Conservation (phyloP, 1,140 invertebrate species). For the Cydia splendana region DNA sequence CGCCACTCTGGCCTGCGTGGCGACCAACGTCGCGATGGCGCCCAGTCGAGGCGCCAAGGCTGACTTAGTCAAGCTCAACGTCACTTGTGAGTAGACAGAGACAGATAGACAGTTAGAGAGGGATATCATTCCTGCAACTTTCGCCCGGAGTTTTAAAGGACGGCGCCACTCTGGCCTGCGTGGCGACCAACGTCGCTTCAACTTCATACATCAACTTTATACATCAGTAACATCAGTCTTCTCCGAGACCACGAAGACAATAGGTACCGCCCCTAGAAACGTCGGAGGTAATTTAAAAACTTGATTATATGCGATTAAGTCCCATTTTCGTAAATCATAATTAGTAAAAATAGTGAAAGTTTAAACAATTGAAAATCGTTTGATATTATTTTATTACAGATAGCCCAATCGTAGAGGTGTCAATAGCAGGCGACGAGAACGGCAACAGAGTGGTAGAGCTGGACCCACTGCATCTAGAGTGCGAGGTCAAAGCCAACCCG, state of each 20-base stretch:
- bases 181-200: slow-evolving; percentile 90
- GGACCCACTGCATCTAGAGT: slow-evolving; percentile 85
- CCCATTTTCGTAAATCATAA: too few species aligned
- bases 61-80: slow-evolving; percentile 89
- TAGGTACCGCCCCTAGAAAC: too few species aligned
- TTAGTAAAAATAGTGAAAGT: too few species aligned
- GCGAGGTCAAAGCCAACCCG: slow-evolving; percentile 88
- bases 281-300: too few species aligned
- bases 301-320: too few species aligned
- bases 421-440: slow-evolving; percentile 56
- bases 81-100: slow-evolving; percentile 86
- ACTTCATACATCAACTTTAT: too few species aligned
- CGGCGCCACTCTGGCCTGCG: slow-evolving; percentile 88
- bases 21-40: slow-evolving; percentile 88
- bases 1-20: slow-evolving; percentile 89
- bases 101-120: background rate
- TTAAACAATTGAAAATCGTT: too few species aligned
- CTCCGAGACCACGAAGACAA: too few species aligned
- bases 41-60: slow-evolving; percentile 84
- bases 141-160: slow-evolving; percentile 88
- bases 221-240: too few species aligned
- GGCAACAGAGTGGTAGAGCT: slow-evolving; percentile 62
- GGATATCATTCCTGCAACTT: slow-evolving; percentile 73
- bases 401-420: slow-evolving; percentile 70
- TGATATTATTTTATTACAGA: too few species aligned